Base-by-base conservation (phyloP, 2,888 invertebrate genomes). In the Leuctra nigra region DNA sequence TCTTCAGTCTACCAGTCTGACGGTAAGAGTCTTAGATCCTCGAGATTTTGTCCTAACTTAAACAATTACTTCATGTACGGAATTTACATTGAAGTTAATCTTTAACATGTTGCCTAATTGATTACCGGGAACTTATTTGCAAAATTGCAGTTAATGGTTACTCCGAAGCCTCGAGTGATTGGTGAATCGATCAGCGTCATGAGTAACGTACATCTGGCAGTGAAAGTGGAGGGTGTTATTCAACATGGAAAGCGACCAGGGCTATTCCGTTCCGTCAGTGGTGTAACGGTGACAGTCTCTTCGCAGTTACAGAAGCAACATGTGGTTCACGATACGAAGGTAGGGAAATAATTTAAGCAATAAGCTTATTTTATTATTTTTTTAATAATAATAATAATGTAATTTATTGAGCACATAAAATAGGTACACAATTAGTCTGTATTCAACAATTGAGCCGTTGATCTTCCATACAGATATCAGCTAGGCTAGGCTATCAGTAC, bases 221-320 rank as follows among this genome's bases (percentile, higher is more conserved):
- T 96, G 22, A 94, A 93, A 75, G 89, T 96, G 1, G 96, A 96
- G 73, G 96, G 96, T 0, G 93, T 97, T 1, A 80, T 95, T 48
- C 85, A 87, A 64, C 86, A 86, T 63, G 85, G 83, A 22, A 78
- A 77, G 62, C 75, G 77, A 58, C 82, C 84, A 4, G 83, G 85
- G 4, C 70, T 86, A 11, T 88, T 83, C 68, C 77, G 90, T 35
- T 79, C 80, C 66, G 83, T 91, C 60, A 77, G 82, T 62, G 80
- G 84, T 59, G 83, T 90, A 58, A 79, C 84, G 64, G 77, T 91
- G 29, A 83, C 80, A 1, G 80, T 89, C 2, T 81, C 80, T 1
- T 86, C 86, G 0, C 78, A 81, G 65, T 71, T 82, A 53, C 73
- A 83, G 69, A 73, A 75, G 38, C 68, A 74, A 25, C 70, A 56